A percentile compares a stretch with the other conserved stretches of the same genome.
Evolutionary conservation across 2,797 vertebrate species (phyloP).

Genomic region (Enteromius trimaculatus): DNA sequence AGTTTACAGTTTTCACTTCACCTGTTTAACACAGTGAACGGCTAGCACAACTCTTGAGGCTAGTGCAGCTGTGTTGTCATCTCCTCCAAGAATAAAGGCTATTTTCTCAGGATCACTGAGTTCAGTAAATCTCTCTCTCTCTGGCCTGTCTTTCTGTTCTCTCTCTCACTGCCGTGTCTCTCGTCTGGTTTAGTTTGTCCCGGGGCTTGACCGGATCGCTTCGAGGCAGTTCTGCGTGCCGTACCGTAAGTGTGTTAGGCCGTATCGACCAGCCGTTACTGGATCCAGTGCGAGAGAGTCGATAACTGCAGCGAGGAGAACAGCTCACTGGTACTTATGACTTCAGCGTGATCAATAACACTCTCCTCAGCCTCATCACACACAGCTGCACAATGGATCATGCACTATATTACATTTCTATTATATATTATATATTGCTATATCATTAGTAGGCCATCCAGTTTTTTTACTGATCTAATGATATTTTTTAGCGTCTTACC

Average conservation of each 20-base stretch:
- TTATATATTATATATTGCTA: not conserved
- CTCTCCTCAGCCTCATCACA: constrained; percentile 53
- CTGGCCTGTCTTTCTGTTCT: not conserved
- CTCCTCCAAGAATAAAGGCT: no score
- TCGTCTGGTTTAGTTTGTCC: constrained; percentile 30
- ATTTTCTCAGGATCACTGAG: not conserved
- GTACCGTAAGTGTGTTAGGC: constrained; percentile 77
- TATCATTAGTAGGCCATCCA: not conserved
- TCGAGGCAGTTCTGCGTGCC: constrained; percentile 58
- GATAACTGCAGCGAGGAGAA: constrained; percentile 86
- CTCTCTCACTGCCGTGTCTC: not conserved
- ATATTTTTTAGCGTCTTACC: not conserved
- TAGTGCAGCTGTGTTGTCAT: no score
- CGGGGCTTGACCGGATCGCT: constrained; percentile 44
- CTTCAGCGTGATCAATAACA: constrained; percentile 86
- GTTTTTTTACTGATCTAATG: not conserved
- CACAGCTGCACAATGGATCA: constrained; percentile 7
- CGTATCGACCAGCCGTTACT: constrained; percentile 81
- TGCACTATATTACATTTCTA: not conserved
- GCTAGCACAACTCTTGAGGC: not conserved
- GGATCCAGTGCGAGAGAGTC: constrained; percentile 82
- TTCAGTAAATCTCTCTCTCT: not conserved
- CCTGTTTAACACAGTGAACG: not conserved
- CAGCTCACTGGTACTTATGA: constrained; percentile 83
- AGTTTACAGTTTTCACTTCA: not conserved